Evolutionary conservation across 1,140 invertebrate genomes (phyloP).

Genomic region (Latrodectus geometricus): DNA sequence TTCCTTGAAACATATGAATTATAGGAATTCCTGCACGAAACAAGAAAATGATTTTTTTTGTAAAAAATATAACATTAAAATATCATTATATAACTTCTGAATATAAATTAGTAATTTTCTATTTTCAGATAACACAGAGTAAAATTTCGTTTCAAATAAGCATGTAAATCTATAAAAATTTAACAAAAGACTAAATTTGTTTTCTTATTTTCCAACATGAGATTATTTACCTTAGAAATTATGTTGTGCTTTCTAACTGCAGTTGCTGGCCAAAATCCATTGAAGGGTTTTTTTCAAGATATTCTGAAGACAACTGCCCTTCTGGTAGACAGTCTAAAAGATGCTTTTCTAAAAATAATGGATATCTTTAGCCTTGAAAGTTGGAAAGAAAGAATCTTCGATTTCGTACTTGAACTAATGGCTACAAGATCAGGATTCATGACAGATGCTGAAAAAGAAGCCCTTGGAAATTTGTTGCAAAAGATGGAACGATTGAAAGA

Average conservation of each 20-base stretch:
- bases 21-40: too few relatives aligned
- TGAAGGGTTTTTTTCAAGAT: background rate
- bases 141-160: too few relatives aligned
- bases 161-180: too few relatives aligned
- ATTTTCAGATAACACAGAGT: too few relatives aligned
- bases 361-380: background rate
- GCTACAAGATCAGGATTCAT: background rate
- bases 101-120: too few relatives aligned
- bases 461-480: background rate
- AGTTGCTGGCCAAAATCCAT: background rate
- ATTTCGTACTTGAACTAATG: background rate
- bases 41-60: too few relatives aligned
- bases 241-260: background rate
- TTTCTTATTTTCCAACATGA: too few relatives aligned
- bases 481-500: background rate
- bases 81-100: too few relatives aligned
- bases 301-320: background rate
- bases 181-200: too few relatives aligned
- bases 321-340: background rate
- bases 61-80: too few relatives aligned
- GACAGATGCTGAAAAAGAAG: background rate
- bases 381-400: background rate
- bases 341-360: background rate
- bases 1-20: too few relatives aligned
- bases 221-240: background rate